phyloP scores from a whole-genome alignment of 2,113 vertebrate species.

The Ceyx melanurus region DNA sequence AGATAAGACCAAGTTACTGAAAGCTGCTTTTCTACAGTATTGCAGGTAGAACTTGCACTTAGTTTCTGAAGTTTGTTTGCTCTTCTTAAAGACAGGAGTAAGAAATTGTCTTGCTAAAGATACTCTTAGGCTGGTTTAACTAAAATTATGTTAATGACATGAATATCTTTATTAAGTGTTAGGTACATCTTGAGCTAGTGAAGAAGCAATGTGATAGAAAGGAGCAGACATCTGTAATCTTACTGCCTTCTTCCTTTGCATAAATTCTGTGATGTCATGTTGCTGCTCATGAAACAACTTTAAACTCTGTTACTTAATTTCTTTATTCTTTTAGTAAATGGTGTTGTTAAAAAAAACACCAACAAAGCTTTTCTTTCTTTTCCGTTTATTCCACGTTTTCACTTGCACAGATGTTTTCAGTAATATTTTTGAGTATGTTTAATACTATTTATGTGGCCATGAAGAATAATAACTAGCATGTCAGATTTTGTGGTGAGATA shows the following conservation, averaged over 20 bases:
- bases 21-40: slow-evolving; percentile 93
- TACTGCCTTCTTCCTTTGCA: neutral
- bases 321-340: neutral
- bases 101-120: neutral
- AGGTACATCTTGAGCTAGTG: neutral
- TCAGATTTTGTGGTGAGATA: neutral
- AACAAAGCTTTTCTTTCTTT: neutral
- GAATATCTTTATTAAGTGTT: neutral
- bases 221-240: neutral
- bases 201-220: neutral
- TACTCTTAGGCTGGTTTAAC: neutral
- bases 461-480: neutral
- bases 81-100: neutral
- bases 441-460: neutral
- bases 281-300: neutral
- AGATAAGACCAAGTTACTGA: slow-evolving; percentile 90
- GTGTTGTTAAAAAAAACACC: neutral
- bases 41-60: slow-evolving; percentile 82
- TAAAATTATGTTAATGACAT: neutral
- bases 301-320: neutral
- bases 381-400: neutral
- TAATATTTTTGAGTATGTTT: neutral
- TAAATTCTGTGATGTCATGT: neutral
- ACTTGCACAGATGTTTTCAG: neutral
- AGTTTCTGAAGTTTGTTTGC: neutral